Base-by-base conservation (phyloP, 2,113 vertebrate species). In the Parotia lawesii region DNA sequence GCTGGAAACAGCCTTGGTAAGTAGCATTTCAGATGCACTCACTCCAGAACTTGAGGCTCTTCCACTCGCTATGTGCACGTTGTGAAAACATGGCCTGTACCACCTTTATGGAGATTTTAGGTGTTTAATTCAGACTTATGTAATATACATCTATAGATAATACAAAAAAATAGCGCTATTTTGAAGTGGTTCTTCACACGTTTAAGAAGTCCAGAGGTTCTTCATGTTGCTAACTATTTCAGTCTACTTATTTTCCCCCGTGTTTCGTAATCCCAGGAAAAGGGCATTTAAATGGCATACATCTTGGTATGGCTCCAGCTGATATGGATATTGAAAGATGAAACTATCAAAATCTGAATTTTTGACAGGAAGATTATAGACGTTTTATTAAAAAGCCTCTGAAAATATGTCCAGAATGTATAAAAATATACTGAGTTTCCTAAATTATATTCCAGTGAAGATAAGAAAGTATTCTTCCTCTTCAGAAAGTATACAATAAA, bases 401-500 rank as follows among this genome's bases (percentile, higher is more conserved):
- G 33, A 85, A 83, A 84, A 57, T 60, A 71, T 37, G 17, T 67
- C 19, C 19, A 74, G 77, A 86, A 86, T 83, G 3, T 51, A 71
- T 88, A 70, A 85, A 65, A 60, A 73, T 54, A 35, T 51, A 37
- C 20, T 29, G 35, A 69, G 10, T 77, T 85, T 90, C 27, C 53
- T 77, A 40, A 67, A 56, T 87, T 83, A 54, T 60, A 61, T 45
- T 66, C 5, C 27, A 38, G 11, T 38, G 24, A 90, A 44, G 35
- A 69, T 23, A 10, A 85, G 58, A 66, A 77, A 51, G 4, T 58
- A 33, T 85, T 87, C 11, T 56, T 78, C 23, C 12, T 62, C 60
- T 94, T 85, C 69, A 74, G 54, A 64, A 92, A 72, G 22, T 33
- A 45, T 19, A 62, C 12, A 70, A 17, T n/a, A 85, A 93, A 85